phyloP scores from a whole-genome alignment of 2,797 vertebrate genomes.

The Tolypeutes matacus region DNA sequence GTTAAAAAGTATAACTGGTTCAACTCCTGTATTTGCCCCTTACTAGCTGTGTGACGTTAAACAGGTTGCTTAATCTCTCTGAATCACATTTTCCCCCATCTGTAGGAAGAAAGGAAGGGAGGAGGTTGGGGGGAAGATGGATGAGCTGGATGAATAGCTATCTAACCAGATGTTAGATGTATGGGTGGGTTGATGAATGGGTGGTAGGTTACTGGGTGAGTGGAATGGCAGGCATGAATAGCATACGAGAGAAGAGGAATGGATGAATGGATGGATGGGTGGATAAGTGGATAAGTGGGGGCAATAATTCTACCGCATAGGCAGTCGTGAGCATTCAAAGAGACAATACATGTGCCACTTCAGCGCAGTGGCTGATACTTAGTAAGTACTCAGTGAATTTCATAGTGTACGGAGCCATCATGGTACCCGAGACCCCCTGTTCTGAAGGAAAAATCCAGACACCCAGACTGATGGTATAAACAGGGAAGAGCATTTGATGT shows the following conservation, averaged over 20 bases:
- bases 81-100: not conserved
- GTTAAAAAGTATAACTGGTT: not conserved
- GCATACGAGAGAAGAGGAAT: too few relatives aligned
- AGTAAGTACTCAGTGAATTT: not conserved
- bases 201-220: not conserved
- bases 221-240: not conserved
- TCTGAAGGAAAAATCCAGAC: not conserved
- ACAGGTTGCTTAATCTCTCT: conserved; percentile 54
- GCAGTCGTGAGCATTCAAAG: not conserved
- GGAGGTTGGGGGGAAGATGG: not conserved
- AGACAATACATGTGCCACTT: not conserved
- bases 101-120: not conserved
- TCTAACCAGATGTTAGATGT: not conserved
- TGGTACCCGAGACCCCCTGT: not conserved
- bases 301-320: not conserved
- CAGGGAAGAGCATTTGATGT: not conserved
- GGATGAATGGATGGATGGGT: not conserved
- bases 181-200: not conserved
- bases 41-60: not conserved
- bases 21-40: not conserved
- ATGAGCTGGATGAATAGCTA: not conserved
- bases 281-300: not conserved
- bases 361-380: not conserved
- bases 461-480: not conserved
- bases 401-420: not conserved